A percentile compares a stretch with the other conserved stretches of the same genome.
Conservation (phyloP, 2,797 vertebrate genomes). For the Mastacembelus armatus region DNA sequence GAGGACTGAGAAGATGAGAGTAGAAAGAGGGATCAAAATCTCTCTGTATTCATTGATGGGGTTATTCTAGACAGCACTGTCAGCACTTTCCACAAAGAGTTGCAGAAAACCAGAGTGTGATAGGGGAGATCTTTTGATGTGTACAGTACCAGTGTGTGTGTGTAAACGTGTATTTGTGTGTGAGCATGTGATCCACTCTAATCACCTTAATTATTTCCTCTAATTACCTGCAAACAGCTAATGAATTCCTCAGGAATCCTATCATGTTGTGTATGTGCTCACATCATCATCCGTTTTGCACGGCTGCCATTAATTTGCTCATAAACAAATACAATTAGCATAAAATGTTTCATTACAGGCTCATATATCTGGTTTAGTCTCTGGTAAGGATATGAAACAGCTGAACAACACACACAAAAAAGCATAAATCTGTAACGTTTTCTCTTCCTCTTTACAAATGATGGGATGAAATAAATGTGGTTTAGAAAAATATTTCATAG, state of each 20-base stretch:
- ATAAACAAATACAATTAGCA: constrained; percentile 99
- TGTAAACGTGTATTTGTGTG: constrained; percentile 14
- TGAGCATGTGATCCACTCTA: constrained; percentile 90
- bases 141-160: constrained; percentile 64
- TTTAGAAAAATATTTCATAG: constrained; percentile 52
- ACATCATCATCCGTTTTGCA: constrained; percentile 98
- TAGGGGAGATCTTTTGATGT: constrained; percentile 87
- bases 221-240: constrained; percentile 99
- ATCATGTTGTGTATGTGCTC: constrained; percentile 98
- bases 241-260: constrained; percentile 99
- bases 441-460: constrained; percentile 43
- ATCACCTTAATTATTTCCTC: constrained; percentile 99
- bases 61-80: constrained; percentile 81
- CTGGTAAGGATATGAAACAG: constrained; percentile 52
- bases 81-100: constrained; percentile 91
- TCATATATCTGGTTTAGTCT: constrained; percentile 75
- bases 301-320: constrained; percentile 98
- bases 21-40: constrained; percentile 62
- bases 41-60: constrained; percentile 70
- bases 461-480: constrained; percentile 44
- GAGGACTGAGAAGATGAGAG: constrained; percentile 64
- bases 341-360: constrained; percentile 98
- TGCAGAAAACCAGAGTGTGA: constrained; percentile 80
- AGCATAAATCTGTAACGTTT: constrained; percentile 38
- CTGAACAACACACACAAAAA: constrained; percentile 38